A percentile compares a stretch with the other conserved stretches of the same genome.
Evolutionary conservation across 2,888 invertebrate genomes (phyloP).

Genomic region (Unio pictorum): DNA sequence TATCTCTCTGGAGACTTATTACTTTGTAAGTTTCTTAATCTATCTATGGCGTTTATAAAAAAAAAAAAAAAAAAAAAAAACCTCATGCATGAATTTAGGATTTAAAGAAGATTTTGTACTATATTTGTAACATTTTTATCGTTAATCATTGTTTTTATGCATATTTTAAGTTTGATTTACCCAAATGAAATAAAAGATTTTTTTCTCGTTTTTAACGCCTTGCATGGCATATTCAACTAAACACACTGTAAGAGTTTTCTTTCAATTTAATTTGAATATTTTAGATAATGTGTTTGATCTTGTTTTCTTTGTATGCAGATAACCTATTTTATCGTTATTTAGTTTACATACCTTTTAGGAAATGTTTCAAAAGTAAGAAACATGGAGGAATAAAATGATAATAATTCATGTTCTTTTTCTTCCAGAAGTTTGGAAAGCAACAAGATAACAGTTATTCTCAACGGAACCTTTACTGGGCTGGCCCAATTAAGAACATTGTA

Average conservation of each 20-base stretch:
- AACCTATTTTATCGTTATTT: no score
- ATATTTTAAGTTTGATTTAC: background rate
- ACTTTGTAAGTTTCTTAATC: constrained; percentile 68
- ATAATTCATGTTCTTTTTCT: constrained; percentile 1
- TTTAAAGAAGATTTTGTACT: background rate
- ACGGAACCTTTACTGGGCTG: constrained; percentile 64
- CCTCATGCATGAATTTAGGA: background rate
- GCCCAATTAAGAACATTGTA: constrained; percentile 49
- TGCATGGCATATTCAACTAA: no score
- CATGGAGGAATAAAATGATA: background rate
- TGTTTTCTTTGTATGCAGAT: no score
- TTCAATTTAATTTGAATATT: no score
- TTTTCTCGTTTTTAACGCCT: no score
- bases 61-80: no score
- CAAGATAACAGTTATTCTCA: constrained; percentile 48
- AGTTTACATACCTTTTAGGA: no score
- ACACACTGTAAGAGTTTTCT: no score
- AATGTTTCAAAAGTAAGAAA: no score
- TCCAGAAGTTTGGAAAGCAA: constrained; percentile 64
- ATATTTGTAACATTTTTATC: background rate
- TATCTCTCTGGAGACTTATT: constrained; percentile 67
- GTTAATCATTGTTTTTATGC: background rate
- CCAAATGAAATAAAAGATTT: no score
- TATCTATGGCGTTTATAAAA: background rate
- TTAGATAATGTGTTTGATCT: no score